These are phyloP conservation scores for Calidris pygmaea DNA, from an alignment of 2,113 vertebrate species.

Conservation along the genomic window DNA sequence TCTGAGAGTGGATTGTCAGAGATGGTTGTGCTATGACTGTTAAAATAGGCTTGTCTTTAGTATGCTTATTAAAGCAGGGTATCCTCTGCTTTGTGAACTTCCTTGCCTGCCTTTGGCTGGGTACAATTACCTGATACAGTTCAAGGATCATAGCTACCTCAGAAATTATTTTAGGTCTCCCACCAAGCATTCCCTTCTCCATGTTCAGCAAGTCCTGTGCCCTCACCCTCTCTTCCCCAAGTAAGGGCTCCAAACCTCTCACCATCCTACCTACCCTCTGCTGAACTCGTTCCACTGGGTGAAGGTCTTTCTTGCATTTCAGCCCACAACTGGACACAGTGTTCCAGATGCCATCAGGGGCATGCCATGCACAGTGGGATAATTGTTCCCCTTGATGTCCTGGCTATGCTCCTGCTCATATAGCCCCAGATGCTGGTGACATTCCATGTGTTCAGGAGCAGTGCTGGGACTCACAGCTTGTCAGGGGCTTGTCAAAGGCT, in stretches of 20 bases:
- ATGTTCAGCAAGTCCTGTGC: neutral
- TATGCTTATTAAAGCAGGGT: neutral
- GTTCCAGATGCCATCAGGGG: fast-evolving
- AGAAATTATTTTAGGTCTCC: neutral
- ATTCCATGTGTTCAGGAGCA: neutral
- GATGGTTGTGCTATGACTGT: neutral
- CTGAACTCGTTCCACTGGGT: neutral
- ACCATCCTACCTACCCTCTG: neutral
- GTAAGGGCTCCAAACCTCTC: neutral
- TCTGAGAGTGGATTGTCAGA: neutral
- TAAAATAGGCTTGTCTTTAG: neutral
- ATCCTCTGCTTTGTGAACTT: neutral
- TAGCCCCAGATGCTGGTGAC: neutral
- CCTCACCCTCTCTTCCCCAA: neutral
- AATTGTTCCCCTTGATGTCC: neutral
- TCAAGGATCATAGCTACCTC: neutral
- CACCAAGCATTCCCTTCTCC: neutral
- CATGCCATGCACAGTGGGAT: neutral
- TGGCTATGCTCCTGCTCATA: neutral
- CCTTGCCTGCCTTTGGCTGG: too few species aligned
- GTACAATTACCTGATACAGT: neutral
- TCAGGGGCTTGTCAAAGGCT: too few species aligned
- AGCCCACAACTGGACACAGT: neutral
- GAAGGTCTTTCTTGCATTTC: neutral
- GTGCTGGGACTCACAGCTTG: neutral